A percentile compares a stretch with the other conserved stretches of the same genome.
Conservation (phyloP, 2,797 vertebrate genomes). For the Gymnopithys bicolor region DNA sequence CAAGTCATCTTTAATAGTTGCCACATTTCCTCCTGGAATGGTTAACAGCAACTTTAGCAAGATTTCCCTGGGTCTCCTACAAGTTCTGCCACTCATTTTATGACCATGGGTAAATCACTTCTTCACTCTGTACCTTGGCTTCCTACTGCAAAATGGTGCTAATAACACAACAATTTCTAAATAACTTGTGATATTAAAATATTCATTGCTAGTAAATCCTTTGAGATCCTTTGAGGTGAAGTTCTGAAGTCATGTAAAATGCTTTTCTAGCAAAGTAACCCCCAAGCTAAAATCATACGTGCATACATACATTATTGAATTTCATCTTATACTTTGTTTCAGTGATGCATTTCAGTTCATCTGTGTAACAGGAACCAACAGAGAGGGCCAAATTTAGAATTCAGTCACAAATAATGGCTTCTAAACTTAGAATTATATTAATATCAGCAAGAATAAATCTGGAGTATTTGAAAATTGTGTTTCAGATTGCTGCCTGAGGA, state of each 20-base stretch:
- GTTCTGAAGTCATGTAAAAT: constrained; percentile 31
- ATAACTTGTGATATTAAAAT: constrained; percentile 42
- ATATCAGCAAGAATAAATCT: constrained; percentile 62
- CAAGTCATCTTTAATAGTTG: neutral
- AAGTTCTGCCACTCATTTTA: constrained; percentile 22
- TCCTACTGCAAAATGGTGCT: neutral
- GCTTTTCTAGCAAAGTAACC: constrained; percentile 34
- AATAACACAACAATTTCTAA: constrained; percentile 16
- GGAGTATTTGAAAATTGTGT: constrained; percentile 51
- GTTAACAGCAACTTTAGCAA: neutral
- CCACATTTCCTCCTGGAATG: neutral
- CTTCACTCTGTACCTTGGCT: neutral
- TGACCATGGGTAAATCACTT: constrained; percentile 24
- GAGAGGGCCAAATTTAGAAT: constrained; percentile 58
- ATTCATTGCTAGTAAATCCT: constrained; percentile 49
- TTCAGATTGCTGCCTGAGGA: constrained; percentile 62
- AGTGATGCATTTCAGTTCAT: constrained; percentile 53
- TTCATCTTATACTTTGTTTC: constrained; percentile 45
- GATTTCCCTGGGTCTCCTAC: neutral
- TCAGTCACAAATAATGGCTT: constrained; percentile 62
- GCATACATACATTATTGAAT: constrained; percentile 23
- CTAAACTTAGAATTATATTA: constrained; percentile 68
- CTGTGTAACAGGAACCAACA: constrained; percentile 48
- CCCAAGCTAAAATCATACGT: constrained; percentile 22
- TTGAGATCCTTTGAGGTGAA: constrained; percentile 66